Conservation (phyloP, 1,140 invertebrate genomes). For the Dendrolimus punctatus region DNA sequence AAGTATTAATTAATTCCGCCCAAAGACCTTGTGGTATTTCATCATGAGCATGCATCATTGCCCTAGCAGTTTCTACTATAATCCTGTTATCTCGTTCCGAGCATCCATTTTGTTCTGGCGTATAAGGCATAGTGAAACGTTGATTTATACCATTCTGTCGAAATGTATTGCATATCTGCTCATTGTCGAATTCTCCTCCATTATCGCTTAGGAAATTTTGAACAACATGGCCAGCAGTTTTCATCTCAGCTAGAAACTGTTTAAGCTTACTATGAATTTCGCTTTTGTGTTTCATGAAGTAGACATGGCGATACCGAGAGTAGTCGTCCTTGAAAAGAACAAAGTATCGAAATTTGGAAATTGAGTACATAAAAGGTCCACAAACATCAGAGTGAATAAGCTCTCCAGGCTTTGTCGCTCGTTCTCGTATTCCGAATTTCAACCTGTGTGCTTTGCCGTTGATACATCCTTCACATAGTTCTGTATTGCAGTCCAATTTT, state of each 20-base stretch:
- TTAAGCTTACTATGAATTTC: conserved; percentile 1
- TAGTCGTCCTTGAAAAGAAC: conserved; percentile 6
- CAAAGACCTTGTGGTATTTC: conserved; percentile 1
- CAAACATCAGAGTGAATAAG: neutral
- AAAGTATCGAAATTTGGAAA: conserved; percentile 1
- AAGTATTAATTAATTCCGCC: conserved; percentile 1
- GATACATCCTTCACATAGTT: too few relatives aligned
- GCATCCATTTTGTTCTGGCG: neutral
- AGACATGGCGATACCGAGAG: neutral
- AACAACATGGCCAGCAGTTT: neutral
- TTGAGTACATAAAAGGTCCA: neutral
- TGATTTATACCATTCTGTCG: conserved; percentile 3
- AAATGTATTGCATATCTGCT: neutral
- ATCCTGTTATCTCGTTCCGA: conserved; percentile 2
- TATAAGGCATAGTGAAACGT: too few relatives aligned
- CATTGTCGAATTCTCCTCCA: conserved; percentile 4
- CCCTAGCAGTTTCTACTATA: conserved; percentile 1
- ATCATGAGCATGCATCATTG: neutral
- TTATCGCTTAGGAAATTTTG: conserved; percentile 4
- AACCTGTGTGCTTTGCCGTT: too few relatives aligned
- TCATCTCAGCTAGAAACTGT: neutral
- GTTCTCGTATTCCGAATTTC: too few relatives aligned
- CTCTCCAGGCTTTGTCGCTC: too few relatives aligned
- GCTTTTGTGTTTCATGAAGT: conserved; percentile 2
- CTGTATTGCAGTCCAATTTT: too few relatives aligned